phyloP scores from a whole-genome alignment of 2,113 vertebrate genomes.

The Chloroceryle aenea region DNA sequence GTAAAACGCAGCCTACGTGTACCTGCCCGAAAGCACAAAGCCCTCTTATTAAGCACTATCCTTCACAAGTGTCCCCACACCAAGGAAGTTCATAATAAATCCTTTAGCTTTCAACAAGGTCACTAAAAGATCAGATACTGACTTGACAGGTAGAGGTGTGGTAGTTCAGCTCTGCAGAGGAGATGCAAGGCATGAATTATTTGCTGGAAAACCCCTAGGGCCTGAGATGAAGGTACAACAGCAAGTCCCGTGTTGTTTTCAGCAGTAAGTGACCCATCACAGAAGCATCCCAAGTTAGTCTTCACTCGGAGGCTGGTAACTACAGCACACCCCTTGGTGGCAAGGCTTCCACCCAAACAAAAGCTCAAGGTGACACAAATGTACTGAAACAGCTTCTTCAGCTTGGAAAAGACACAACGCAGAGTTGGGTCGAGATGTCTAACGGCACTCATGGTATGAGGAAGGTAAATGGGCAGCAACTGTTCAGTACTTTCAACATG shows the following conservation, averaged over 20 bases:
- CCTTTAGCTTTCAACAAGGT: background rate
- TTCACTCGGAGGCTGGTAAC: background rate
- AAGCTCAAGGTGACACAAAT: background rate
- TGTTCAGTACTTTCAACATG: background rate
- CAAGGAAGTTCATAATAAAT: background rate
- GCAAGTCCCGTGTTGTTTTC: background rate
- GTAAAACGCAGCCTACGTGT: background rate
- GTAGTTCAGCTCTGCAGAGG: background rate
- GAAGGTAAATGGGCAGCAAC: background rate
- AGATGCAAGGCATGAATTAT: background rate
- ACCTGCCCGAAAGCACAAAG: background rate
- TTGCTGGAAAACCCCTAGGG: background rate
- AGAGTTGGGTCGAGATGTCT: accelerated
- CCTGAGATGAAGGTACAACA: background rate
- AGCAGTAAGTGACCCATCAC: background rate
- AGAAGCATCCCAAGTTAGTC: background rate
- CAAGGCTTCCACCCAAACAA: background rate
- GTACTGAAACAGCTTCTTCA: background rate
- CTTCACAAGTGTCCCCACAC: background rate
- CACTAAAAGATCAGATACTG: background rate
- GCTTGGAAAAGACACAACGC: background rate
- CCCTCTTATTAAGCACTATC: background rate
- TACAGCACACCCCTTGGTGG: background rate
- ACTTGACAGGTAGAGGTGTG: background rate
- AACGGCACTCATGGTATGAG: background rate